These are phyloP conservation scores for Brachionus manjavacas DNA, from an alignment of 1,140 invertebrate species.

Conservation along the genomic window DNA sequence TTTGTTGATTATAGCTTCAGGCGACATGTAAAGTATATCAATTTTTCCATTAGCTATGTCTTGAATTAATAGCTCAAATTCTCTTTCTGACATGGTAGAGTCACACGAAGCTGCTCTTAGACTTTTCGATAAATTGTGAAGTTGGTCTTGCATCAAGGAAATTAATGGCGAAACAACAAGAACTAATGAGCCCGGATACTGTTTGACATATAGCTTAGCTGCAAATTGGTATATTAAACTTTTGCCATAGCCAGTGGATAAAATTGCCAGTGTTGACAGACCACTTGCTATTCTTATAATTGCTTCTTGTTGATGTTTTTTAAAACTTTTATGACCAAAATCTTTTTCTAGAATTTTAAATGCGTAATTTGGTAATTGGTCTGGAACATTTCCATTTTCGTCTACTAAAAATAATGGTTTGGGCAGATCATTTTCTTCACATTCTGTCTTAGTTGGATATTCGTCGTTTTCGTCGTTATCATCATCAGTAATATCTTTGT, in stretches of 20 bases:
- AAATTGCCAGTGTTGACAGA: conserved; percentile 2
- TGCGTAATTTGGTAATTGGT: not conserved
- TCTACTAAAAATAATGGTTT: not conserved
- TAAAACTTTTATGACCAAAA: conserved; percentile 28
- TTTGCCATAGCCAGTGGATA: conserved; percentile 22
- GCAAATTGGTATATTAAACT: conserved; percentile 40
- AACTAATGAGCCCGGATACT: conserved; percentile 55
- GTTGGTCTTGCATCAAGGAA: conserved; percentile 66
- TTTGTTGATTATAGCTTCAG: conserved; percentile 63
- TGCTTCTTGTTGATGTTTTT: conserved; percentile 19
- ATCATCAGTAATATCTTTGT: not conserved
- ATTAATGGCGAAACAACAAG: conserved; percentile 68
- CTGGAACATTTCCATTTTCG: not conserved
- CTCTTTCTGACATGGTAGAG: not conserved
- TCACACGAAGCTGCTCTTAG: conserved; percentile 72
- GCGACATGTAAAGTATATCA: conserved; percentile 18
- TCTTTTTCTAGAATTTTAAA: conserved; percentile 33
- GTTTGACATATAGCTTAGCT: not conserved
- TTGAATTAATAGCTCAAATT: not conserved
- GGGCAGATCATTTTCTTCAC: not conserved
- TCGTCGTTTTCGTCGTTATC: not conserved
- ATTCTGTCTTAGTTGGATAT: not conserved
- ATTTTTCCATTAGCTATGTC: conserved; percentile 22
- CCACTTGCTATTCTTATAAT: conserved; percentile 20
- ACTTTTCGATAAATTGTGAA: conserved; percentile 57